Base-by-base conservation (phyloP, 2,113 vertebrate genomes). In the Alosa alosa region DNA sequence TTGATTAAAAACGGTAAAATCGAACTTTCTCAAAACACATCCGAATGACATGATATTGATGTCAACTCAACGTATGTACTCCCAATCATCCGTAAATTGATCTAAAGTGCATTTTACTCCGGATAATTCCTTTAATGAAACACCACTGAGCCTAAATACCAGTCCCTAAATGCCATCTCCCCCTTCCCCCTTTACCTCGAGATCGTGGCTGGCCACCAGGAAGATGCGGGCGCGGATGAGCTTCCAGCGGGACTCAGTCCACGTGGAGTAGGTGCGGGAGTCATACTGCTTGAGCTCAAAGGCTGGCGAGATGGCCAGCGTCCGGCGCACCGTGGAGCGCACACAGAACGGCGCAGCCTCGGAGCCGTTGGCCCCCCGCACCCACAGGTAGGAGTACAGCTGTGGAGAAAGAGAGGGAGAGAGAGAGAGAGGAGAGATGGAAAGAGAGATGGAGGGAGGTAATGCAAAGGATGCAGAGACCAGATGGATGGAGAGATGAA, bases 201-300 rank as follows among this genome's bases (percentile, higher is more conserved):
- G 94, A n/a, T 98, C 94, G 68, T 92, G 95, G 94, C 97, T 98
- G 89, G 98, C 96, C 39, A 99, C 94, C 1, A 99, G 95, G 85
- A 99, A 99, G 84, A 99, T 96, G 0, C 98, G 95, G 0, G 96
- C 98, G 0, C 91, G 91, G 90, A 99, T 96, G 9, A 90, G 92
- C 89, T 98, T 99, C 98, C 98, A 99, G 83, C 98, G 94, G 78
- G 97, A 98, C 94, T 99, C 98, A 0, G 98, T 97, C 98, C 98
- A 99, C 0, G 98, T 99, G 0, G 98, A 99, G 31, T 96, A 99
- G 0, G 97, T 92, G 0, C 85, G 94, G n/a, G 98, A 97, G 8
- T 92, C 94, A 94, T 94, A 99, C 1, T 98, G 91, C 10, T 85
- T 82, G 87, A 98, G 95, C 72, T 97, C 96, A 0, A 99, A 99